Base-by-base conservation (phyloP, 64 coral and sea anemone genomes). In the Orbicella faveolata region DNA sequence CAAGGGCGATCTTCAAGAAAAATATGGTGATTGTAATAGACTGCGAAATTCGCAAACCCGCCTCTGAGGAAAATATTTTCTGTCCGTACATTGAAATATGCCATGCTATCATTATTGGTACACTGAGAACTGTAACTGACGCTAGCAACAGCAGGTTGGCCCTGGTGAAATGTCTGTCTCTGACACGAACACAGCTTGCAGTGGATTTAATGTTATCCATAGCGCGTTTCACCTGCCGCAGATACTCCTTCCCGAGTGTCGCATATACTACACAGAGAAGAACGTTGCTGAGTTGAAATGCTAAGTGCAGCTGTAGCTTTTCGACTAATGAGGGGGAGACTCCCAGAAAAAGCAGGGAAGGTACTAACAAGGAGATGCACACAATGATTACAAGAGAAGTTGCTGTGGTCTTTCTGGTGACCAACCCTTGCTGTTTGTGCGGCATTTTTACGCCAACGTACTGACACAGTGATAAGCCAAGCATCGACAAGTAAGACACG, bases 401-500 rank as follows among this genome's bases (percentile, higher is more conserved):
- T 14, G 12, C 37, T 69, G 82, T 85, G 1, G 20, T 85, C 39
- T 72, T 85, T 85, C 52, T 85, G 23, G 64, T 85, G 23, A 85
- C 65, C 5, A 85, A 41, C 21, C 9, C 82, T 70, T 66, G 10
- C 17, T 85, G 63, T 73, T 52, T 85, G 36, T 85, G 82, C 52
- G 82, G 82, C 44, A 85, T 85, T 65, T 85, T 85, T 1, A 85
- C 82, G 23, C 82, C 82, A 37, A 85, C 51, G 65, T 85, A 85
- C 19, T 85, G 82, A 30, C 82, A 85, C 82, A 85, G n/a, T n/a
- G 82, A 85, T 14, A 85, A 73, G 33, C 82, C 82, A 37, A 85
- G 82, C 82, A 85, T 85, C 16, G 82, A 85, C 20, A 85, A 72
- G 6, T 85, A 85, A 4, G 82, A 85, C 36, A 85, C 82, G 65